Evolutionary conservation across 2,797 vertebrate genomes (phyloP).

Genomic region (Heliangelus exortis): DNA sequence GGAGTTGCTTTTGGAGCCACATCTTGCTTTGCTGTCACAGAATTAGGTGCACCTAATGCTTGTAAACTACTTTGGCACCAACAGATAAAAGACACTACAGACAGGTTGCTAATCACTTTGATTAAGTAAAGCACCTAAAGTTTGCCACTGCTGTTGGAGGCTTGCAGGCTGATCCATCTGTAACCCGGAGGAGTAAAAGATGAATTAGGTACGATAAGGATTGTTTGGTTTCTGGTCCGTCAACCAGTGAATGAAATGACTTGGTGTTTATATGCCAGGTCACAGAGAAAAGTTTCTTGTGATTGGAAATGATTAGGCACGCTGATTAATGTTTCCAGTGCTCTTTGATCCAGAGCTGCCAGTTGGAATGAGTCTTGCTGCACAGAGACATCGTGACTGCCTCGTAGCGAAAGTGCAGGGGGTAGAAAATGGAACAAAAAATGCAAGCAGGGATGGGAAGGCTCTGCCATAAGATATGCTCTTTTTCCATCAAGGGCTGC

Average conservation of each 20-base stretch:
- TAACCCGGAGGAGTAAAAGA: slow-evolving; percentile 32
- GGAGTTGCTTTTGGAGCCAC: background rate
- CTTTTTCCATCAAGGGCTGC: background rate
- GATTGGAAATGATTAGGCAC: slow-evolving; percentile 58
- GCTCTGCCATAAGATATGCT: background rate
- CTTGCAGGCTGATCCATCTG: slow-evolving; percentile 36
- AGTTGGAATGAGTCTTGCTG: slow-evolving; percentile 53
- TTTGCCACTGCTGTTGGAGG: slow-evolving; percentile 34
- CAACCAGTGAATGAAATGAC: slow-evolving; percentile 51
- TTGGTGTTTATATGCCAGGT: slow-evolving; percentile 44
- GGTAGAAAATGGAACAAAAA: slow-evolving; percentile 29
- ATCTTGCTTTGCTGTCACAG: background rate
- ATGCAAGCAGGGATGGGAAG: background rate
- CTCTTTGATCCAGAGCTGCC: slow-evolving; percentile 67
- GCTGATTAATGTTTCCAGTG: slow-evolving; percentile 56
- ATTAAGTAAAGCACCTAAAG: slow-evolving; percentile 47
- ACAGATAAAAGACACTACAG: slow-evolving; percentile 35
- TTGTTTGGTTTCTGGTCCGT: slow-evolving; percentile 62
- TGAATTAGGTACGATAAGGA: slow-evolving; percentile 44
- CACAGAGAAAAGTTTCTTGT: slow-evolving; percentile 39
- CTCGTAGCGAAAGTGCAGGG: background rate
- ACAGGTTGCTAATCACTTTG: slow-evolving; percentile 57
- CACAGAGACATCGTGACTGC: background rate
- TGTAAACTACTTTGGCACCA: slow-evolving; percentile 34
- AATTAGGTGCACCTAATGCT: slow-evolving; percentile 29